phyloP scores from a whole-genome alignment of 1,140 invertebrate species.

The Trinorchestia longiramus region DNA sequence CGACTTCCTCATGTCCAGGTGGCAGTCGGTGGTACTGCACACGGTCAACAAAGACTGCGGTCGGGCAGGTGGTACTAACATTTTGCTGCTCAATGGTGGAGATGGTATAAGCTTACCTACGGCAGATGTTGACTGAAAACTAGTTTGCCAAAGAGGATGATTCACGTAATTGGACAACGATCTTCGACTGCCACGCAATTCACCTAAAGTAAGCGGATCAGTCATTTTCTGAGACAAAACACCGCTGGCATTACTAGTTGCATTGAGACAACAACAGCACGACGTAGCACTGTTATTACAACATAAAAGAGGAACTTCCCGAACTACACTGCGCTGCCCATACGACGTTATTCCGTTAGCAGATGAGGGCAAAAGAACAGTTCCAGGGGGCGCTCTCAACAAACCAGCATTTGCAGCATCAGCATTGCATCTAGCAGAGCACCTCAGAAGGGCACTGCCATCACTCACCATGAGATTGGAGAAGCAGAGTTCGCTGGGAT shows the following conservation, averaged over 20 bases:
- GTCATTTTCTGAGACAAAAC: slow-evolving; percentile 1
- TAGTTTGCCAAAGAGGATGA: slow-evolving; percentile 19
- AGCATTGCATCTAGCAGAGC: neutral
- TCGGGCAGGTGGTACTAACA: neutral
- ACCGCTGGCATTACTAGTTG: neutral
- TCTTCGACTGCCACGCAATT: slow-evolving; percentile 18
- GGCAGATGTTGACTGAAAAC: neutral
- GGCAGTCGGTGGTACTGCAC: slow-evolving; percentile 31
- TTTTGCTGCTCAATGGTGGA: neutral
- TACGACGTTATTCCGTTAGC: neutral
- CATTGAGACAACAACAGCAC: slow-evolving; percentile 30
- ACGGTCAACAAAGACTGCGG: slow-evolving; percentile 17
- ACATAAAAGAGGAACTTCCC: neutral
- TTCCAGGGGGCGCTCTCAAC: neutral
- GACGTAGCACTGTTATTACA: neutral
- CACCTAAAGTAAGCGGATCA: slow-evolving; percentile 27
- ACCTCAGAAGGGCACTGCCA: neutral
- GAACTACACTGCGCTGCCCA: neutral
- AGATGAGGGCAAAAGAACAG: neutral
- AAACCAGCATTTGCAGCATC: neutral
- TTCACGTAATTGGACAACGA: neutral
- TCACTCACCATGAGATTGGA: slow-evolving; percentile 51
- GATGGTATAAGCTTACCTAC: neutral
- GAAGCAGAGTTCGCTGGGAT: slow-evolving; percentile 8
- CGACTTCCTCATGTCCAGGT: slow-evolving; percentile 34